A percentile compares a stretch with the other conserved stretches of the same genome.
phyloP scores from a whole-genome alignment of 2,113 vertebrate species.

The Heterocephalus glaber region DNA sequence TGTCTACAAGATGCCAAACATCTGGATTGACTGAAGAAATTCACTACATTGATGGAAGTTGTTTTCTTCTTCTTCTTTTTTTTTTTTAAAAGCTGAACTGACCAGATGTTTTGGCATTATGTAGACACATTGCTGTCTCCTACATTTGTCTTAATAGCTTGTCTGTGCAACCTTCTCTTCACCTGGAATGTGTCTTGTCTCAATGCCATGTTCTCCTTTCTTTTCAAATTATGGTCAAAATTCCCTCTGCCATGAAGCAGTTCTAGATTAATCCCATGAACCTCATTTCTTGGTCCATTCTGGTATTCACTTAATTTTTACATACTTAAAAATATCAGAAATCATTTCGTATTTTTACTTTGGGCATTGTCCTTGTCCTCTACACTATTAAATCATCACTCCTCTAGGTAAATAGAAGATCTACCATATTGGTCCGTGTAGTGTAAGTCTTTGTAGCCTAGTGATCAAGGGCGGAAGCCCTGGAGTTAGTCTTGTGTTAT shows the following conservation, averaged over 20 bases:
- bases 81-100: conserved; percentile 34
- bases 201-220: conserved; percentile 52
- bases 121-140: conserved; percentile 67
- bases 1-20: conserved; percentile 82
- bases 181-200: conserved; percentile 67
- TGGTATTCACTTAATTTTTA: conserved; percentile 20
- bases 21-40: conserved; percentile 82
- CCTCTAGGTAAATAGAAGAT: not conserved
- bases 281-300: not conserved
- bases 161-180: conserved; percentile 62
- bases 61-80: not conserved
- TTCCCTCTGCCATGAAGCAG: not conserved
- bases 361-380: not conserved
- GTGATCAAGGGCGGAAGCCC: not conserved
- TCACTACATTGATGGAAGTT: conserved; percentile 66
- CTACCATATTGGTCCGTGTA: not conserved
- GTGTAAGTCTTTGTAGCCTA: not conserved
- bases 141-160: conserved; percentile 71
- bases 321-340: not conserved
- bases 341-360: not conserved
- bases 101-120: conserved; percentile 80
- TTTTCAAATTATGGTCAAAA: conserved; percentile 45
- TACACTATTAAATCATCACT: not conserved
- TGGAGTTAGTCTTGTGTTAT: not conserved
- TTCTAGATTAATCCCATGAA: conserved; percentile 40